Evolutionary conservation across 1,140 invertebrate species (phyloP).

Genomic region (Drosophila persimilis): DNA sequence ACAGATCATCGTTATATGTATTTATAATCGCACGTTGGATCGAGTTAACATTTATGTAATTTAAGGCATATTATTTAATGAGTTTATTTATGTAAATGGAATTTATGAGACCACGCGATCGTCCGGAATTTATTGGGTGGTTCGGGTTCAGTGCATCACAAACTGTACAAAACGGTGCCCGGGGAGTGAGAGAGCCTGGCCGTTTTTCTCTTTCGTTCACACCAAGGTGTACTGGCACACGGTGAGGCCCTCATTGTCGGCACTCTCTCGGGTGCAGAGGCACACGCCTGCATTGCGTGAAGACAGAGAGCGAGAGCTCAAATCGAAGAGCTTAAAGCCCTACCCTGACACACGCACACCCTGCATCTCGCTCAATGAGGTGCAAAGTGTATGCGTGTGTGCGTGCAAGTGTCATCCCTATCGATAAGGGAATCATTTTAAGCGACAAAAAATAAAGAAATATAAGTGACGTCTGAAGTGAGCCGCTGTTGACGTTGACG

Average conservation of each 20-base stretch:
- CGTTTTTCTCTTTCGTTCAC: too few relatives aligned
- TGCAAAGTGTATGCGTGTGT: not conserved
- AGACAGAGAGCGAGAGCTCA: too few relatives aligned
- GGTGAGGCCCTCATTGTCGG: too few relatives aligned
- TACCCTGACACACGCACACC: too few relatives aligned
- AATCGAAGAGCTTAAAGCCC: too few relatives aligned
- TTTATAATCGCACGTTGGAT: constrained; percentile 24
- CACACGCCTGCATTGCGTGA: too few relatives aligned
- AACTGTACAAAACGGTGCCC: constrained; percentile 5
- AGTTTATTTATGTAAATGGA: constrained; percentile 59
- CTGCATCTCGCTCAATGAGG: too few relatives aligned
- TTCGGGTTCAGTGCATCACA: constrained; percentile 9
- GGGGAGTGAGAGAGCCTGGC: not conserved
- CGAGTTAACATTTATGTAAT: constrained; percentile 36
- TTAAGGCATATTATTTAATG: constrained; percentile 47
- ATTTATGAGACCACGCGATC: constrained; percentile 47
- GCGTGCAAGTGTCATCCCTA: constrained; percentile 10
- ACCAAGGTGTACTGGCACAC: too few relatives aligned
- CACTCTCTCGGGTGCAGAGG: too few relatives aligned
- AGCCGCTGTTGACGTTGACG: constrained; percentile 14
- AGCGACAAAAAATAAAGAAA: constrained; percentile 30
- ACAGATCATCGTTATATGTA: not conserved
- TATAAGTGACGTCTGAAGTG: constrained; percentile 53
- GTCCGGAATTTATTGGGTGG: constrained; percentile 8
- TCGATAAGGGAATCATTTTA: constrained; percentile 37